phyloP scores from a whole-genome alignment of 2,113 vertebrate species.

The Geococcyx californianus region DNA sequence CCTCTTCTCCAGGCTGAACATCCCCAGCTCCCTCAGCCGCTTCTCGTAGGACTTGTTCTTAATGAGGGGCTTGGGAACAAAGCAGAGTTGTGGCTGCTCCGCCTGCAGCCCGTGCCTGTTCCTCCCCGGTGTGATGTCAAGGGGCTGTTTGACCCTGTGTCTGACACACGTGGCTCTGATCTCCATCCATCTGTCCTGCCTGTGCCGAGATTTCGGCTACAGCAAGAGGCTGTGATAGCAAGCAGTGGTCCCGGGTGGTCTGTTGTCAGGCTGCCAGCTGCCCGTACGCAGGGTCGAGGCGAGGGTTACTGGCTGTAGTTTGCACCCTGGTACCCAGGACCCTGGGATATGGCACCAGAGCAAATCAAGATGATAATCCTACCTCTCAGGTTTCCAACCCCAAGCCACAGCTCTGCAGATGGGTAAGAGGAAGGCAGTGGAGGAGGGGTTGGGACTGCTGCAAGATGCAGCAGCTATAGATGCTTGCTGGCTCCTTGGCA shows the following conservation, averaged over 20 bases:
- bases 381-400: neutral
- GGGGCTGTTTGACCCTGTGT: neutral
- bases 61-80: neutral
- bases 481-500: fast-evolving
- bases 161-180: fast-evolving
- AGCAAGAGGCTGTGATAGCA: neutral
- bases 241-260: neutral
- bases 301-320: neutral
- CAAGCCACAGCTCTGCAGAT: neutral
- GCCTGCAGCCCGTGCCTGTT: fast-evolving
- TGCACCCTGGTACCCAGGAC: neutral
- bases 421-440: neutral
- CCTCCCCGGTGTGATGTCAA: fast-evolving
- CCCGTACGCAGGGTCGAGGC: fast-evolving
- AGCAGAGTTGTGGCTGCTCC: neutral
- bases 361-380: neutral
- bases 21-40: too few species aligned
- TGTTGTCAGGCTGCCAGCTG: neutral
- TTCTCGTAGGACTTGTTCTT: too few species aligned
- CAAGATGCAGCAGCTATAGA: fast-evolving
- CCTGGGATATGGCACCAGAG: neutral
- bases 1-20: too few species aligned
- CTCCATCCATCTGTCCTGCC: neutral
- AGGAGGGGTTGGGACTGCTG: neutral
- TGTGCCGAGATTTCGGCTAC: neutral